Evolutionary conservation across 2,113 vertebrate genomes (phyloP).

Genomic region (Tragelaphus buxtoni): DNA sequence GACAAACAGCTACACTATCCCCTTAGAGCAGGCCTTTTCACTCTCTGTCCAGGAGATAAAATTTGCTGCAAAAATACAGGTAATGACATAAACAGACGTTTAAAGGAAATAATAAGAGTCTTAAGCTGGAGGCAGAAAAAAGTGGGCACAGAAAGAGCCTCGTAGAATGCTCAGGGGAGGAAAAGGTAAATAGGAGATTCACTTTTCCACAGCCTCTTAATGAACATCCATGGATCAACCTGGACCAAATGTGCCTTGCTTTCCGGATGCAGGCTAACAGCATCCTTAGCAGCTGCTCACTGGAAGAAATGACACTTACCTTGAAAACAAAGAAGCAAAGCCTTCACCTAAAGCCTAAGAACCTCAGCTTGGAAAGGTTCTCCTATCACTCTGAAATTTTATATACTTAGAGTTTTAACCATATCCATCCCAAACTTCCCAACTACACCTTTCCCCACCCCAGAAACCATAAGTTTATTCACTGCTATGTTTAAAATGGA

Average conservation of each 20-base stretch:
- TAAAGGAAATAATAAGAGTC: constrained; percentile 41
- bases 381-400: neutral
- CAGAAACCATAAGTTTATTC: neutral
- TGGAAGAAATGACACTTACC: neutral
- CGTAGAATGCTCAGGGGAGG: neutral
- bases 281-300: neutral
- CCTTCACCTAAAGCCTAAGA: neutral
- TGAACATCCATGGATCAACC: neutral
- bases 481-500: neutral
- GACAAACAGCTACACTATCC: neutral
- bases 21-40: neutral
- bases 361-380: neutral
- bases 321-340: neutral
- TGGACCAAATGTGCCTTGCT: neutral
- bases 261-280: accelerated
- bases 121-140: constrained; percentile 24
- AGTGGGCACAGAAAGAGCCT: neutral
- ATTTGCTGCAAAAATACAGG: constrained; percentile 43
- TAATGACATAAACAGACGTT: constrained; percentile 25
- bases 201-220: neutral
- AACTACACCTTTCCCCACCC: neutral
- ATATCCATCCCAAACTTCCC: neutral
- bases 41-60: constrained; percentile 1
- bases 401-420: neutral
- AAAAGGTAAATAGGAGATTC: neutral